These are phyloP conservation scores for Acanthochromis polyacanthus DNA, from an alignment of 2,113 vertebrate species.

Conservation along the genomic window DNA sequence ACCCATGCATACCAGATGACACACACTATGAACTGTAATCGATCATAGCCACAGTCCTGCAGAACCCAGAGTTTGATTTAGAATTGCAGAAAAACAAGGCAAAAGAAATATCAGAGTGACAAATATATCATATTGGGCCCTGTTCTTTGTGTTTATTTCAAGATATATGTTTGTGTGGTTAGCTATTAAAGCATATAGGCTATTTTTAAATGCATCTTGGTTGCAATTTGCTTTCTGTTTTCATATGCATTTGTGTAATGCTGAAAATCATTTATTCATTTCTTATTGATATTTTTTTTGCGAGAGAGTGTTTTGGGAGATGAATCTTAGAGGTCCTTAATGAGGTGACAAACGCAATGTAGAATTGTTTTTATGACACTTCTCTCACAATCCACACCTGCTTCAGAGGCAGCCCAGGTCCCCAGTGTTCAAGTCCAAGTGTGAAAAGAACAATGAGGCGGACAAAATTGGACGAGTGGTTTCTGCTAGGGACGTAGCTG, in stretches of 20 bases:
- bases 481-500: slow-evolving; percentile 66
- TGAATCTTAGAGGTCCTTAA: not conserved
- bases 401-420: slow-evolving; percentile 12
- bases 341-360: not conserved
- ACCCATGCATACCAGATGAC: slow-evolving; percentile 27
- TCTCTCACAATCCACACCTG: slow-evolving; percentile 50
- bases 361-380: not conserved
- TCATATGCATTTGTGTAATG: not conserved
- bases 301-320: too few species aligned
- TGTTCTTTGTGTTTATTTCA: too few species aligned
- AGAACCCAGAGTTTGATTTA: not conserved
- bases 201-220: too few species aligned
- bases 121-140: too few species aligned
- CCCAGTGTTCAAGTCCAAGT: slow-evolving; percentile 50
- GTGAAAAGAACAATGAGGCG: slow-evolving; percentile 71
- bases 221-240: not conserved
- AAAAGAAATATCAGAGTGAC: not conserved
- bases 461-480: slow-evolving; percentile 34
- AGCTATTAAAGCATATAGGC: too few species aligned
- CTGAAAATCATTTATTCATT: not conserved
- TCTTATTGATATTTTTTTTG: not conserved
- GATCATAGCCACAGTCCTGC: not conserved
- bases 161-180: too few species aligned
- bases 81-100: not conserved
- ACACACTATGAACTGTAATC: slow-evolving; percentile 22